These are phyloP conservation scores for Bombyx mori DNA, from an alignment of 1,140 invertebrate genomes.

Conservation along the genomic window ASM3026992v2 NC_085112.1:179001-179500, in stretches of 20 bases:
- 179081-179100: conserved; percentile 42
- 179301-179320: conserved; percentile 12
- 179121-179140: conserved; percentile 45
- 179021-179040: conserved; percentile 66
- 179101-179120: conserved; percentile 13
- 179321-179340: conserved; percentile 15
- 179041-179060: conserved; percentile 62
- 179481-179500: no score
- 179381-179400: no score
- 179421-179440: no score
- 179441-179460: no score
- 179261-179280: conserved; percentile 35
- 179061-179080: conserved; percentile 58
- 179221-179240: conserved; percentile 35
- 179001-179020: conserved; percentile 67
- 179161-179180: conserved; percentile 55
- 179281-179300: conserved; percentile 8
- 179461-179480: no score
- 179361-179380: neutral
- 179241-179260: conserved; percentile 43
- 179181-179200: conserved; percentile 48
- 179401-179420: no score
- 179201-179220: conserved; percentile 53
- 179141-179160: conserved; percentile 52
- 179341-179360: conserved; percentile 10